A percentile compares a stretch with the other conserved stretches of the same genome.
These are phyloP conservation scores for Patella depressa DNA, from an alignment of 2,888 invertebrate genomes.

Conservation along the genomic window DNA sequence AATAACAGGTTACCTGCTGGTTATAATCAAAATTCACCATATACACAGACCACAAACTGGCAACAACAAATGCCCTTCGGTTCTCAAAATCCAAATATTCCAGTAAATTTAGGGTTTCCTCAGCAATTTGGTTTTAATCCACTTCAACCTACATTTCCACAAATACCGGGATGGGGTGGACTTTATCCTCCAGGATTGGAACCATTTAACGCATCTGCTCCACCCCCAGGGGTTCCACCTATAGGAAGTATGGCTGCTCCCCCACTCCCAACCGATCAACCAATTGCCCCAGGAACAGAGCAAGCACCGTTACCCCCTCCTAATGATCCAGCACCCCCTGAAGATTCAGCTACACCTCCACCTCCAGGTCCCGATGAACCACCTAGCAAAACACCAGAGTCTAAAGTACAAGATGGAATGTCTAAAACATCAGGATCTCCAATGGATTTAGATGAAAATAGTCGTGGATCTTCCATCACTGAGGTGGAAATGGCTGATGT, in stretches of 20 bases:
- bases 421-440: background rate
- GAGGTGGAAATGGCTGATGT: background rate
- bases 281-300: constrained; percentile 32
- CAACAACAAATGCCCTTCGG: background rate
- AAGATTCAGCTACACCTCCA: constrained; percentile 17
- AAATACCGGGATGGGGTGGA: constrained; percentile 4
- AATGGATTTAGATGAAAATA: background rate
- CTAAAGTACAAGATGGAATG: background rate
- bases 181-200: constrained; percentile 13
- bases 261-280: constrained; percentile 29
- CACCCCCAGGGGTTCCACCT: constrained; percentile 19
- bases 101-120: background rate
- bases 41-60: background rate
- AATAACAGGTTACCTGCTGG: background rate
- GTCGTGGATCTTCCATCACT: background rate
- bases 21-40: background rate
- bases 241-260: background rate
- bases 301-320: constrained; percentile 34
- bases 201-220: background rate
- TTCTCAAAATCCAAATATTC: background rate
- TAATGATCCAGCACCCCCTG: constrained; percentile 20
- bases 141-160: constrained; percentile 9
- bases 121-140: constrained; percentile 6
- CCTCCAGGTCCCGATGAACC: constrained; percentile 15
- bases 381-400: background rate